Evolutionary conservation across 2,888 invertebrate genomes (phyloP).

Genomic region (Chloroclysta siterata): DNA sequence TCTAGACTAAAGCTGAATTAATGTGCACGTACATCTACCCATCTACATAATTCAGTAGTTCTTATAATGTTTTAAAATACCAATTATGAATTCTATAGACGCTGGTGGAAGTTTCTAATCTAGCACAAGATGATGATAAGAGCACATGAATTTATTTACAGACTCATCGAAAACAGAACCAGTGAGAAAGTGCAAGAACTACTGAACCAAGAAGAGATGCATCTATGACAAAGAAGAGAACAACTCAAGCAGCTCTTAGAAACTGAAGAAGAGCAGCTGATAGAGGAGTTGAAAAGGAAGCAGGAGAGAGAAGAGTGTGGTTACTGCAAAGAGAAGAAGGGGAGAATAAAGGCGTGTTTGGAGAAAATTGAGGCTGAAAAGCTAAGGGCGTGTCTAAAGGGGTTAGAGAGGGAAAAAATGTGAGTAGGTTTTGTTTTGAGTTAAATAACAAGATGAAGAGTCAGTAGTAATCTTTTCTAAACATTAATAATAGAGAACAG

Average conservation of each 20-base stretch:
- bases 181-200: constrained; percentile 65
- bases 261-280: constrained; percentile 60
- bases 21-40: no score
- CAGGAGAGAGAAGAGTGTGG: constrained; percentile 60
- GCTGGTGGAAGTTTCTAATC: no score
- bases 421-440: constrained; percentile 46
- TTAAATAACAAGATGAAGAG: neutral
- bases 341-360: constrained; percentile 52
- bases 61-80: no score
- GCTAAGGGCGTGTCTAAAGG: constrained; percentile 67
- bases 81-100: no score
- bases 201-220: constrained; percentile 64
- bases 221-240: constrained; percentile 72
- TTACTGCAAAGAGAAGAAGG: constrained; percentile 63
- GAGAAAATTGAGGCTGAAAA: constrained; percentile 68
- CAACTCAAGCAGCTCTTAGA: constrained; percentile 60
- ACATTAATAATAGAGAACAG: no score
- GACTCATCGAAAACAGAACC: constrained; percentile 69
- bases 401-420: constrained; percentile 76
- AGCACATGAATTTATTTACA: constrained; percentile 36
- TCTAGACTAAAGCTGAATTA: no score
- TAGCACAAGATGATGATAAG: no score
- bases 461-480: no score
- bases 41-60: no score
- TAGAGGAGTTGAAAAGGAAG: constrained; percentile 59